Conservation (phyloP, 2,888 invertebrate genomes). For the Teleiodes luculella region DNA sequence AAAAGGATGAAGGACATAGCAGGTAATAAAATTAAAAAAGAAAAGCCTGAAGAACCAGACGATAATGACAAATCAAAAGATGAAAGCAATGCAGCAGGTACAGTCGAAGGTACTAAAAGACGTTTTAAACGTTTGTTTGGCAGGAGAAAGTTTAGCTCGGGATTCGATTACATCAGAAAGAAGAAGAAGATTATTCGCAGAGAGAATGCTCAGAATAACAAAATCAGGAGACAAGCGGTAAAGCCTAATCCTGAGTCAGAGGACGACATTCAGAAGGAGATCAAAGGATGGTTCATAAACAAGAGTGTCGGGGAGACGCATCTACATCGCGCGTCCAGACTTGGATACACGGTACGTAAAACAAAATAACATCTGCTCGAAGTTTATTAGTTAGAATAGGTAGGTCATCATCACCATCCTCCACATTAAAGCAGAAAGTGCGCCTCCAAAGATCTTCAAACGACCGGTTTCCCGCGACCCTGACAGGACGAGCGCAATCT, state of each 20-base stretch:
- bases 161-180: slow-evolving; percentile 93
- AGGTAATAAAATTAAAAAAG: slow-evolving; percentile 54
- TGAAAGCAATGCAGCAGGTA: slow-evolving; percentile 44
- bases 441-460: too few species aligned
- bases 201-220: slow-evolving; percentile 64
- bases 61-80: slow-evolving; percentile 68
- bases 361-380: neutral
- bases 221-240: slow-evolving; percentile 68
- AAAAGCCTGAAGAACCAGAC: slow-evolving; percentile 40
- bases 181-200: slow-evolving; percentile 86
- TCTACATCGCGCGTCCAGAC: slow-evolving; percentile 92
- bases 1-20: slow-evolving; percentile 65
- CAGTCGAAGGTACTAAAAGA: slow-evolving; percentile 67
- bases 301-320: slow-evolving; percentile 96
- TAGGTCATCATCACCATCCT: too few species aligned
- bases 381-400: too few species aligned
- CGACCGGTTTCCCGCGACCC: too few species aligned
- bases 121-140: slow-evolving; percentile 81
- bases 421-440: too few species aligned
- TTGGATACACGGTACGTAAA: slow-evolving; percentile 88
- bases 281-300: slow-evolving; percentile 94
- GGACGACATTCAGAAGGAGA: slow-evolving; percentile 89
- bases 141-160: slow-evolving; percentile 88
- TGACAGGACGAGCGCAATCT: too few species aligned
- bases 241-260: slow-evolving; percentile 82